Evolutionary conservation across 2,888 invertebrate genomes (phyloP), one percentile per base, ranked within the genome.

Genomic region (Lasioglossum morio): DNA sequence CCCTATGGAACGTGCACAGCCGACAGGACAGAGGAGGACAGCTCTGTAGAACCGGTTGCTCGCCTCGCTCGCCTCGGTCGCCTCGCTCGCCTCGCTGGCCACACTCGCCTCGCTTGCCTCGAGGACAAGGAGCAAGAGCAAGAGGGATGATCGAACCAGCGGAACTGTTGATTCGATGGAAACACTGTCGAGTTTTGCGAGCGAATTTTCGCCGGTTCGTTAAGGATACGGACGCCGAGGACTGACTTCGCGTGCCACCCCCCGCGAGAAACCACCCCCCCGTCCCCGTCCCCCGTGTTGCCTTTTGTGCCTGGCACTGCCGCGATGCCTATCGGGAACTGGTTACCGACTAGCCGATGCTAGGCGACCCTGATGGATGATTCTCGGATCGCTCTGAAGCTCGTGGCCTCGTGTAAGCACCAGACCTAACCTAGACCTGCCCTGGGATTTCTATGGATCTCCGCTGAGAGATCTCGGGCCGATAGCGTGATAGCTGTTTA

Each of bases 1-100:
- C 57, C 57, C 12, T 80, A 40, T 87, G 87, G 91, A 91, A 90
- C 89, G 88, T 89, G 91, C 91, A 90, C 87, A 89, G 88, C 77
- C 82, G 34, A 14, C 74, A 53, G 53, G 23, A 53, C 23, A 23
- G 53, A 53, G 8, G 23, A 53, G 53, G 53, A 53, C 53, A 53
- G 23, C 23, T 10, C 53, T n/a, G n/a, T 8, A 63, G 75, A 73
- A 73, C 77, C 60, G 69, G 77, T 81, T 85, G 81, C 73, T 10
- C 46, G 53, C 1, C 70, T 66, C 1, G 66, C 66, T 66, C 16
- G 66, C 27, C 30, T 46, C 14, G 43, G 2, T 37, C 7, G 37
- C 37, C 37, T 37, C 37, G 4, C 37, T 37, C 7, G 37, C 37
- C 37, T 37, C 37, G 4, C 37, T 37, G 0, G 43, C 43, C 43